A percentile compares a stretch with the other conserved stretches of the same genome.
Conservation (phyloP, 2,797 vertebrate genomes). For the Tenualosa thibaudeaui region DNA sequence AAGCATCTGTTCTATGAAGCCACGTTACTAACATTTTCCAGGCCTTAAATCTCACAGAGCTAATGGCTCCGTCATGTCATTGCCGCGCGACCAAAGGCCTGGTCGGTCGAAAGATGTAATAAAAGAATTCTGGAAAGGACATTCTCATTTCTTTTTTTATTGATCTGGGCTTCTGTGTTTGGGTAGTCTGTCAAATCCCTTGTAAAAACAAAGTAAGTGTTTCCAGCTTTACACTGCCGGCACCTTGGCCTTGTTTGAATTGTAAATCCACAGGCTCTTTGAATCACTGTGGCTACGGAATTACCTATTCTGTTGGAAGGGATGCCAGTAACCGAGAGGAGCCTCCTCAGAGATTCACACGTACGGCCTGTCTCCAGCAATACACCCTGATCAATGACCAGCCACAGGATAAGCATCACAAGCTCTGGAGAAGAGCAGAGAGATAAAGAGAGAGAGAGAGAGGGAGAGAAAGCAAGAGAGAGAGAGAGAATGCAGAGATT, state of each 20-base stretch:
- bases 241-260: slow-evolving; percentile 75
- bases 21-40: slow-evolving; percentile 10
- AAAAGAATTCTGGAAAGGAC: slow-evolving; percentile 20
- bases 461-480: background rate
- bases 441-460: background rate
- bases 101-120: background rate
- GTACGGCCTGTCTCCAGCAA: slow-evolving; percentile 67
- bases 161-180: slow-evolving; percentile 22
- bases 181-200: slow-evolving; percentile 58
- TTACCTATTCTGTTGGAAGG: slow-evolving; percentile 81
- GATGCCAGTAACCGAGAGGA: slow-evolving; percentile 69
- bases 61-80: slow-evolving; percentile 1
- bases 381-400: slow-evolving; percentile 68
- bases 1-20: slow-evolving; percentile 10
- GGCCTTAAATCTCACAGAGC: slow-evolving; percentile 17
- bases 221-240: slow-evolving; percentile 68
- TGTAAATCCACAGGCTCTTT: slow-evolving; percentile 76
- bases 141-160: slow-evolving; percentile 8
- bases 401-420: slow-evolving; percentile 48
- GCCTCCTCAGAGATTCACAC: slow-evolving; percentile 67
- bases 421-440: slow-evolving; percentile 41
- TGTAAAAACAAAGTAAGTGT: slow-evolving; percentile 65
- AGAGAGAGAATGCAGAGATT: background rate
- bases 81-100: slow-evolving; percentile 5
- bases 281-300: slow-evolving; percentile 67